These are phyloP conservation scores for Lamproptera curius DNA, from an alignment of 2,888 invertebrate genomes.

Conservation along the genomic window DNA sequence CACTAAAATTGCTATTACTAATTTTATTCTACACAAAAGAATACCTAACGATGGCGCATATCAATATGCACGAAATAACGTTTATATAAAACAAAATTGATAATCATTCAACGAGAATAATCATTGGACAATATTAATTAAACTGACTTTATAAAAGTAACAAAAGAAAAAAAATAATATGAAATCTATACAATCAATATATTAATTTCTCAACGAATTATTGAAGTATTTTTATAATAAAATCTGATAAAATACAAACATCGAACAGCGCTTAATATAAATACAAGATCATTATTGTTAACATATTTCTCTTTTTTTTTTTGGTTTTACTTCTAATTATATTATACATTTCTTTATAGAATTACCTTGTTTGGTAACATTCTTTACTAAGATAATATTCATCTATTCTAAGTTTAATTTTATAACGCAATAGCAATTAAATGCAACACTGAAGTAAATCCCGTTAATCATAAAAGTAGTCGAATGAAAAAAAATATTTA, in stretches of 20 bases:
- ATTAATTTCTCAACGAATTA: constrained; percentile 4
- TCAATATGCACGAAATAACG: constrained; percentile 8
- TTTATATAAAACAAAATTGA: constrained; percentile 10
- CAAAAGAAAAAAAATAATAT: constrained; percentile 15
- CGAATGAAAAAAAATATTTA: no score
- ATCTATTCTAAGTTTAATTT: no score
- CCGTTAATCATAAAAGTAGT: no score
- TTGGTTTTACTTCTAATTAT: constrained; percentile 10
- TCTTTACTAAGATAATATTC: not conserved
- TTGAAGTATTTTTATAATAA: constrained; percentile 8
- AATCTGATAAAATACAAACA: not conserved
- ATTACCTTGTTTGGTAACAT: constrained; percentile 18
- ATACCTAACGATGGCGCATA: constrained; percentile 4
- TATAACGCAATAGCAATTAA: not conserved
- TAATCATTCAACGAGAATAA: constrained; percentile 5
- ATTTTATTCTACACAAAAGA: constrained; percentile 7
- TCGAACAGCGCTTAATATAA: not conserved
- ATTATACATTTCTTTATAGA: not conserved
- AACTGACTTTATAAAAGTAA: constrained; percentile 11
- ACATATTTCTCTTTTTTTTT: constrained; percentile 10
- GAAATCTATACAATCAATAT: constrained; percentile 13
- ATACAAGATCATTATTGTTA: not conserved
- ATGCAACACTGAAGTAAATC: not conserved
- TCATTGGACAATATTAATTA: constrained; percentile 9
- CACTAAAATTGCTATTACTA: constrained; percentile 11